Percentiles rank a stretch among this genome's conserved stretches.
Conservation (phyloP, 2,888 invertebrate species). For the Thelaira solivaga region DNA sequence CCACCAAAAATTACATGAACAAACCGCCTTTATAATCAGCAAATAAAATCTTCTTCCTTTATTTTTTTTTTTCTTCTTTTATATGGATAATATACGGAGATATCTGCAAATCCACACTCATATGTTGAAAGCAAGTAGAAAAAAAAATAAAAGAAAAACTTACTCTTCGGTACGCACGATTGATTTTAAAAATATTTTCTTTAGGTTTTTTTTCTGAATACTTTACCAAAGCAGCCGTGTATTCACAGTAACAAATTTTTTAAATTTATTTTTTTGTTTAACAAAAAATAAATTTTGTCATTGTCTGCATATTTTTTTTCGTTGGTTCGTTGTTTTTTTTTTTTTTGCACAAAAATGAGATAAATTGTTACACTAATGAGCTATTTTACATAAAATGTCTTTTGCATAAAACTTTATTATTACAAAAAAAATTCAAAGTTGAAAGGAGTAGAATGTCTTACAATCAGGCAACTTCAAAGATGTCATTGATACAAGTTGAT, state of each 20-base stretch:
- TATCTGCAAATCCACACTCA: slow-evolving; percentile 10
- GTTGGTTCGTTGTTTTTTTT: slow-evolving; percentile 4
- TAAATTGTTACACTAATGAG: slow-evolving; percentile 62
- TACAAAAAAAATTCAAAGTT: neutral
- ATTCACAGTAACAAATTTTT: neutral
- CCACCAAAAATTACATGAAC: slow-evolving; percentile 29
- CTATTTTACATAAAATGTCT: slow-evolving; percentile 60
- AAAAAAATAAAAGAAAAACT: neutral
- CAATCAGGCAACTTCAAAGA: slow-evolving; percentile 25
- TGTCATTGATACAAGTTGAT: slow-evolving; percentile 33
- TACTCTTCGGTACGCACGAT: slow-evolving; percentile 55
- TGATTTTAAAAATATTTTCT: slow-evolving; percentile 50
- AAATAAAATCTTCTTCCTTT: slow-evolving; percentile 39
- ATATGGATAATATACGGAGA: too few relatives aligned
- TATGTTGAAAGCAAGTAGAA: too few relatives aligned
- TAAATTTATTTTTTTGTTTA: slow-evolving; percentile 32
- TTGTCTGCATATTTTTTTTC: too few relatives aligned
- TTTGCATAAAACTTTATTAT: neutral
- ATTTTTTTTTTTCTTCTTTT: slow-evolving; percentile 1
- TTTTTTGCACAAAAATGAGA: slow-evolving; percentile 26
- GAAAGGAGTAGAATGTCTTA: neutral
- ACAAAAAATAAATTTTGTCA: slow-evolving; percentile 51
- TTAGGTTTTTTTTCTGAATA: slow-evolving; percentile 7
- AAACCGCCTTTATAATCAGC: slow-evolving; percentile 54
- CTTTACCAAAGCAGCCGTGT: neutral